Evolutionary conservation across 2,888 invertebrate species (phyloP), one percentile per base, ranked within the genome.

Genomic region (Andrena hattorfiana): DNA sequence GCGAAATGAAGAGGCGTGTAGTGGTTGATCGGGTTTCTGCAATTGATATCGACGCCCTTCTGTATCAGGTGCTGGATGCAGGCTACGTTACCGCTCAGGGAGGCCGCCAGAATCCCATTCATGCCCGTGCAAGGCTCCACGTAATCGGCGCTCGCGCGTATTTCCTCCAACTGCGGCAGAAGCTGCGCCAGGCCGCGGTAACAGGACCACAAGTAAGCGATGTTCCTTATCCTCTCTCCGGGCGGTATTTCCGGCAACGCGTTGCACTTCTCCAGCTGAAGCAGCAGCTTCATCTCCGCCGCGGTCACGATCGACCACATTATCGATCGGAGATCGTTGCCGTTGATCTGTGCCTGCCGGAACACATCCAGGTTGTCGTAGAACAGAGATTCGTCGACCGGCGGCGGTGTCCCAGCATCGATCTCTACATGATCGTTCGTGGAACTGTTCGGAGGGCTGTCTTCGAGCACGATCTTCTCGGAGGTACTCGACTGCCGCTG

Each of bases 121-220:
- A 97, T 95, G 0, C 97, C 97, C 81, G 95, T 95, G 74, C 96
- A 95, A 16, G 97, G 96, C 91, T 97, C 97, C 86, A 95, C 95
- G 92, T 96, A 97, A 81, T 96, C 94, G 35, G 96, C 94, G 84
- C 97, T 96, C 32, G 97, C 97, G n/a, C 97, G 97, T 10, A 95
- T 93, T 49, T 95, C 95, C 68, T 97, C 93, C 48, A 98, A 93
- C 48, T 95, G 95, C 20, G 96, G 96, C 73, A 98, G 93, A 51
- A 97, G 93, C 86, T 97, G 96, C 91, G 95, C 95, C 67, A 97
- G 94, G 87, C 96, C 97, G 68, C 97, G 95, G 90, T 97, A 97
- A 4, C 97, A 96, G 0, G 96, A 95, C 97, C 97, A 98, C 71
- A 97, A 94, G 85, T 97, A 96, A 48, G 96, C 95, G n/a, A 97